A percentile compares a stretch with the other conserved stretches of the same genome.
These are phyloP conservation scores for Piscicola geometra DNA, from an alignment of 2,888 invertebrate species.

Conservation along the genomic window DNA sequence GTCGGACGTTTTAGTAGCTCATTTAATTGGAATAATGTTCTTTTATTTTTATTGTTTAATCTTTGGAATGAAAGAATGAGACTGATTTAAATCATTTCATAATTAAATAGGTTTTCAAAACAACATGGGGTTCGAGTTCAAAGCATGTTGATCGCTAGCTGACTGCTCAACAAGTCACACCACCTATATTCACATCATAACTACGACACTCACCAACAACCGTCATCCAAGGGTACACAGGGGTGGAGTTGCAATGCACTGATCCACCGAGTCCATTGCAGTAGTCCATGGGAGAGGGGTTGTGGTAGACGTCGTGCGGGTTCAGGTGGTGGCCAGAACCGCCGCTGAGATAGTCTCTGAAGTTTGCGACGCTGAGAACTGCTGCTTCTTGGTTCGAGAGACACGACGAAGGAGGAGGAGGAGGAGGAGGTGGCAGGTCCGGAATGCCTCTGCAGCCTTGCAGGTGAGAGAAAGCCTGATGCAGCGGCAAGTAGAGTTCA, in stretches of 20 bases:
- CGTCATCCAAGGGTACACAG: constrained; percentile 89
- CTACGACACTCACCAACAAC: constrained; percentile 61
- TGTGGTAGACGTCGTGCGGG: constrained; percentile 21
- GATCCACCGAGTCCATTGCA: constrained; percentile 25
- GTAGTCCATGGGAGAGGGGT: constrained; percentile 21
- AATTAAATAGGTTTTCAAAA: too few relatives aligned
- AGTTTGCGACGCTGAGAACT: constrained; percentile 24
- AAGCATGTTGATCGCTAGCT: too few relatives aligned
- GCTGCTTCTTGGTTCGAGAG: constrained; percentile 17
- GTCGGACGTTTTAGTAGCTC: too few relatives aligned
- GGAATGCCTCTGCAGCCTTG: constrained; percentile 22
- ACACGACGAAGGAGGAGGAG: constrained; percentile 21
- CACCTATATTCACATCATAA: too few relatives aligned
- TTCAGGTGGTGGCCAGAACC: constrained; percentile 15
- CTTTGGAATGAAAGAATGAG: too few relatives aligned
- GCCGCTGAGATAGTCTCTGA: constrained; percentile 31
- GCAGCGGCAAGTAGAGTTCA: constrained; percentile 29
- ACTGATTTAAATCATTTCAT: too few relatives aligned
- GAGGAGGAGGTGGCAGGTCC: constrained; percentile 14
- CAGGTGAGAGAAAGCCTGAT: constrained; percentile 31
- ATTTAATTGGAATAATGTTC: too few relatives aligned
- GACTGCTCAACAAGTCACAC: too few relatives aligned
- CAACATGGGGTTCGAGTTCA: too few relatives aligned
- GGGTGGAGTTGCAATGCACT: constrained; percentile 33
- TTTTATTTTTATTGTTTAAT: too few relatives aligned